Percentiles rank a stretch among this genome's conserved stretches.
Conservation (phyloP, 2,113 vertebrate genomes). For the Thermophis baileyi region DNA sequence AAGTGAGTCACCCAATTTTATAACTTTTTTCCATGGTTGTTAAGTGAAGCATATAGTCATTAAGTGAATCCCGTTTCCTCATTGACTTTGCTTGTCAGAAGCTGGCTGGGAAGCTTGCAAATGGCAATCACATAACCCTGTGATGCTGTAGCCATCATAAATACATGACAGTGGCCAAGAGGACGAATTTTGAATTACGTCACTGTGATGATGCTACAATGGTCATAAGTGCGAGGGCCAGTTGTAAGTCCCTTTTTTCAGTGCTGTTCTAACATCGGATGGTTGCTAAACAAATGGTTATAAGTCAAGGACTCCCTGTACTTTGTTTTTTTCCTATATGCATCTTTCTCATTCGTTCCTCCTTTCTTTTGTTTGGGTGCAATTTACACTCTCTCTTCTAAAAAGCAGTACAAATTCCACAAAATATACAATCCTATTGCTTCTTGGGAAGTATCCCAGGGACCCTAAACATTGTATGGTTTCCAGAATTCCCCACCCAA, state of each 20-base stretch:
- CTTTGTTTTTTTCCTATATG: not conserved
- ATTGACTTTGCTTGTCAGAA: not conserved
- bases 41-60: not conserved
- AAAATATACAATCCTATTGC: not conserved
- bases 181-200: not conserved
- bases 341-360: not conserved
- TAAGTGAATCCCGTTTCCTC: not conserved
- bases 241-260: not conserved
- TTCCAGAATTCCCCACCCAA: not conserved
- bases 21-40: not conserved
- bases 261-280: not conserved
- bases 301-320: not conserved
- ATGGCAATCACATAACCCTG: not conserved
- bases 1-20: not conserved
- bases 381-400: not conserved
- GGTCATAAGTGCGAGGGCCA: not conserved
- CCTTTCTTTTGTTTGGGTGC: not conserved
- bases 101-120: not conserved
- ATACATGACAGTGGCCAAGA: not conserved
- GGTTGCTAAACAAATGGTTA: not conserved
- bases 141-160: not conserved
- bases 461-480: not conserved
- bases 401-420: not conserved
- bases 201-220: not conserved
- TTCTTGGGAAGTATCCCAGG: not conserved